Percentiles rank a stretch among this genome's conserved stretches.
Conservation (phyloP, 2,888 invertebrate genomes). For the Busseola fusca region DNA sequence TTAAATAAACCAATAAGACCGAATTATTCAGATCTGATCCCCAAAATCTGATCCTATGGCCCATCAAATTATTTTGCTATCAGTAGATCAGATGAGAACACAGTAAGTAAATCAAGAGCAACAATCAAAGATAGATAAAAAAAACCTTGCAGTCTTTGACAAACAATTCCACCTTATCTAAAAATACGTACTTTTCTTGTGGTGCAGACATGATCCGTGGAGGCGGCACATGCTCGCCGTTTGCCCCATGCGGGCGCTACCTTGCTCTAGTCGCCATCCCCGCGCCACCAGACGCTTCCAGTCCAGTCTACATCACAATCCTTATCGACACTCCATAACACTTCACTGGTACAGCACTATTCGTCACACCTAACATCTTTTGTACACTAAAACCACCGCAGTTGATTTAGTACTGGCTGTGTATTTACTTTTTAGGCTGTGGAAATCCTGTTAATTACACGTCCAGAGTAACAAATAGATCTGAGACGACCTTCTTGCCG, state of each 20-base stretch:
- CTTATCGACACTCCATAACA: constrained; percentile 72
- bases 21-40: too few species aligned
- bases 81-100: neutral
- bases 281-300: constrained; percentile 70
- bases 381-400: constrained; percentile 58
- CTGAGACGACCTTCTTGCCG: constrained; percentile 7
- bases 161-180: constrained; percentile 25
- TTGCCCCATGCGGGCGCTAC: constrained; percentile 92
- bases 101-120: neutral
- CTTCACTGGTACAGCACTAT: constrained; percentile 72
- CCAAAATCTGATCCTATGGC: neutral
- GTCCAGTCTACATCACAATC: constrained; percentile 72
- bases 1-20: neutral
- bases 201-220: constrained; percentile 92
- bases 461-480: constrained; percentile 6
- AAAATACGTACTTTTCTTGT: constrained; percentile 92
- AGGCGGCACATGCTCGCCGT: constrained; percentile 95
- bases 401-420: constrained; percentile 71
- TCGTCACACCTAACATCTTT: constrained; percentile 68
- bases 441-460: constrained; percentile 36
- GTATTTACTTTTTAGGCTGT: constrained; percentile 22
- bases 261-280: constrained; percentile 81
- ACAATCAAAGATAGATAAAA: neutral
- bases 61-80: neutral
- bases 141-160: neutral